Conservation (phyloP, 2,888 invertebrate species). For the Sphaeridia pumilis region DNA sequence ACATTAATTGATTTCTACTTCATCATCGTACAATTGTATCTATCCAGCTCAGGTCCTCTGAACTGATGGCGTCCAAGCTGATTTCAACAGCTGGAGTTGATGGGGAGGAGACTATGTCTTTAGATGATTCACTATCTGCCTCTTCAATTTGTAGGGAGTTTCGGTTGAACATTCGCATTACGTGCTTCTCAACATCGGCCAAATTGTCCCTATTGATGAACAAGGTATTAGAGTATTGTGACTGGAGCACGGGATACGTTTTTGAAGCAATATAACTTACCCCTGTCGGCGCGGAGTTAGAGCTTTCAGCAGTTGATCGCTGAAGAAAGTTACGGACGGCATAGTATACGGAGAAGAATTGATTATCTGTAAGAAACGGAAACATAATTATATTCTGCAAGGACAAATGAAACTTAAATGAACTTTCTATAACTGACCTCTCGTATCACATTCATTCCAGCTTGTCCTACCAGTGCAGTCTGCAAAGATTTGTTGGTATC, state of each 20-base stretch:
- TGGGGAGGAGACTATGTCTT: too few relatives aligned
- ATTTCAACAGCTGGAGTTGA: too few relatives aligned
- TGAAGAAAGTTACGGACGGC: slow-evolving; percentile 30
- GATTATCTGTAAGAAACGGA: slow-evolving; percentile 26
- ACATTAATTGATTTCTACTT: too few relatives aligned
- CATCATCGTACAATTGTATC: too few relatives aligned
- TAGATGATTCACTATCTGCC: too few relatives aligned
- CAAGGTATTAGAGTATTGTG: too few relatives aligned
- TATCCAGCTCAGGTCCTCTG: slow-evolving; percentile 3
- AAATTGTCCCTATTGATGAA: slow-evolving; percentile 12
- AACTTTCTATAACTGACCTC: too few relatives aligned
- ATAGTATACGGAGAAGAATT: slow-evolving; percentile 35
- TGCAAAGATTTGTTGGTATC: background rate
- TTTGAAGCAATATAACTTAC: slow-evolving; percentile 5
- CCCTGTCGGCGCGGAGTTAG: background rate
- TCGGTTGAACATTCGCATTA: background rate
- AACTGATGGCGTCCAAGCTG: background rate
- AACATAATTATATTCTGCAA: too few relatives aligned
- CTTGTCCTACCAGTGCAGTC: slow-evolving; percentile 2
- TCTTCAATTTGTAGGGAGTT: background rate
- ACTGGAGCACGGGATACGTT: too few relatives aligned
- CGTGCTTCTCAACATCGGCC: slow-evolving; percentile 16
- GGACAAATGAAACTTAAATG: too few relatives aligned
- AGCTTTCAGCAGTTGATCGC: slow-evolving; percentile 21
- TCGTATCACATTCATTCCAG: slow-evolving; percentile 20